Base-by-base conservation (phyloP, 2,113 vertebrate genomes). In the Rhinogobius similis region DNA sequence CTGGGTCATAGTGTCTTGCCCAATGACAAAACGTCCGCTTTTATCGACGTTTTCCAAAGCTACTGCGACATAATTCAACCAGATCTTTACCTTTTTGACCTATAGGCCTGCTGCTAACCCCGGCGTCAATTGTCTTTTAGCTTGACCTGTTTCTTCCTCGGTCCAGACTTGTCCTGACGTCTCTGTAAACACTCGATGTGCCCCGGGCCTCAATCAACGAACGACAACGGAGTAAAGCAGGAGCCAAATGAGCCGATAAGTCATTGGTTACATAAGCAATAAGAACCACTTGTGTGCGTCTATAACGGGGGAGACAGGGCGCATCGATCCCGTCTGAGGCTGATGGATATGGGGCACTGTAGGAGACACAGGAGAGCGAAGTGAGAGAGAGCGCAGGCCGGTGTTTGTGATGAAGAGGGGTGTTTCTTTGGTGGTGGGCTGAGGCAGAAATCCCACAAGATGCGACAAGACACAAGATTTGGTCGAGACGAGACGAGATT, bases 241-340 rank as follows among this genome's bases (percentile, higher is more conserved):
- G n/a, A n/a, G n/a, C n/a, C n/a, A n/a, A n/a, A 74, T 81, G 74
- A 90, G 69, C 80, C 73, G 75, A 89, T 91, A 87, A 86, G 85
- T 83, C 50, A 14, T 81, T 86, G 16, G 70, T 89, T 89, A 82
- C 79, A 74, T 88, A 89, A 90, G 72, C 77, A 78, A 82, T 79
- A 78, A 73, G 78, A 14, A 82, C 77, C 80, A 82, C 74, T 82
- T 80, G 81, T 82, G 79, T 70, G 41, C 29, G 16, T 80, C 79
- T 83, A 75, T 69, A 68, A 75, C 71, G 78, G 56, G 75, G 78
- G 82, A 86, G 76, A 82, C 78, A 59, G 64, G 69, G 59, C 55
- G 16, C 79, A 86, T 86, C 68, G 82, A 88, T 87, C 23, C 12
- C 75, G 76, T 82, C 66, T 77, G 52, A 1, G 67, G 72, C 81